These are phyloP conservation scores for Drosophila funebris DNA, from an alignment of 1,140 invertebrate species.

Conservation along the genomic window DNA sequence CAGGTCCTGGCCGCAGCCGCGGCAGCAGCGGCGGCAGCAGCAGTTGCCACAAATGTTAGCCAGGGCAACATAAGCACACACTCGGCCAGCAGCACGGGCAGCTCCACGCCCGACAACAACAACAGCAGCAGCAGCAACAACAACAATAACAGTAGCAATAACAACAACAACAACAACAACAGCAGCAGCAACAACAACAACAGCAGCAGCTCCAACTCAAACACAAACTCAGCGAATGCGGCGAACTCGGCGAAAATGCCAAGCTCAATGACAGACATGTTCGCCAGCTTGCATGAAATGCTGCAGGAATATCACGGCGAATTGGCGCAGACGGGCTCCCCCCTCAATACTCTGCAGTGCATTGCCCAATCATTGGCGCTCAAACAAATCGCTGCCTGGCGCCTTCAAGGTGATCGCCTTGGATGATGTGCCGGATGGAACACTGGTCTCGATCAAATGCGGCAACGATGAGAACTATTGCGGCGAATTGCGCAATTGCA, in stretches of 20 bases:
- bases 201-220: slow-evolving; percentile 28
- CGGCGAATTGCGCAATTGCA: slow-evolving; percentile 95
- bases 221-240: slow-evolving; percentile 9
- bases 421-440: slow-evolving; percentile 96
- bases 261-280: slow-evolving; percentile 88
- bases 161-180: slow-evolving; percentile 38
- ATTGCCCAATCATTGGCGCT: slow-evolving; percentile 96
- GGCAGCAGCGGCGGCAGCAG: slow-evolving; percentile 69
- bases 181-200: slow-evolving; percentile 28
- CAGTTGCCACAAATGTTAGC: slow-evolving; percentile 45
- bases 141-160: slow-evolving; percentile 7
- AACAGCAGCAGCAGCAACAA: neutral
- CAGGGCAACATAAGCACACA: slow-evolving; percentile 67
- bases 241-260: slow-evolving; percentile 72
- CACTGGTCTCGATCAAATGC: slow-evolving; percentile 94
- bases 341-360: slow-evolving; percentile 96
- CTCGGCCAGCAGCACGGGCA: slow-evolving; percentile 76
- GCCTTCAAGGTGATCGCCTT: slow-evolving; percentile 96
- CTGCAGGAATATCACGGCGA: slow-evolving; percentile 94
- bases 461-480: slow-evolving; percentile 99
- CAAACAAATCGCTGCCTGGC: slow-evolving; percentile 97
- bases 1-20: slow-evolving; percentile 67
- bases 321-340: slow-evolving; percentile 93
- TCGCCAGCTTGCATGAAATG: slow-evolving; percentile 89
- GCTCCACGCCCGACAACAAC: slow-evolving; percentile 71